Base-by-base conservation (phyloP, 2,888 invertebrate genomes). In the Papilio protenor region DNA sequence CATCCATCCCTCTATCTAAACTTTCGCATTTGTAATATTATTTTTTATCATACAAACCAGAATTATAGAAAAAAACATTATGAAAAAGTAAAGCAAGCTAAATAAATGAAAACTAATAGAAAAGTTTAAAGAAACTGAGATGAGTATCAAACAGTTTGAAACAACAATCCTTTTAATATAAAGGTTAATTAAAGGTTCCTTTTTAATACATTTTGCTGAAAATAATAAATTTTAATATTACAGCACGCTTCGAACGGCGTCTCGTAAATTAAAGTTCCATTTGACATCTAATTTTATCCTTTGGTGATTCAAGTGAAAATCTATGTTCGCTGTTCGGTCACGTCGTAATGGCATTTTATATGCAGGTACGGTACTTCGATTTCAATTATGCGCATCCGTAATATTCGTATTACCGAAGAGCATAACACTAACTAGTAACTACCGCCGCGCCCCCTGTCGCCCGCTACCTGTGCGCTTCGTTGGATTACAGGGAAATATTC, bases 381-480 rank as follows among this genome's bases (percentile, higher is more conserved):
- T 78, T 78, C 78, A 78, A 78, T 78, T 78, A 78, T 78, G 75
- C 78, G 78, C 75, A 78, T 78, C 78, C 75, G 78, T 75, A 75
- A 78, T 78, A 78, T 78, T 75, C 72, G 72, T 78, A 78, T 78
- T 75, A 75, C 66, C 75, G 78, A 75, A 78, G 64, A 78, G 71
- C 75, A 66, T 66, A 77, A 75, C 74, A 75, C 71, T 75, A 77
- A 77, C 73, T 77, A 70, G 61, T 61, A 16, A 61, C n/a, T 69
- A 69, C 45, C 66, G 66, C 18, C 40, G 66, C 66, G 45, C 61
- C 27, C 61, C 61, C 6, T 59, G 27, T 23, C 57, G 23, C 27
- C 27, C 61, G 16, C 21, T 49, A 73, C 57, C 57, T 21, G 52
- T 71, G 23, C 59, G 61, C 77, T 70, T 71, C 61, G 52, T 21